A percentile compares a stretch with the other conserved stretches of the same genome.
Conservation (phyloP, 2,888 invertebrate genomes). For the Dione juno region DNA sequence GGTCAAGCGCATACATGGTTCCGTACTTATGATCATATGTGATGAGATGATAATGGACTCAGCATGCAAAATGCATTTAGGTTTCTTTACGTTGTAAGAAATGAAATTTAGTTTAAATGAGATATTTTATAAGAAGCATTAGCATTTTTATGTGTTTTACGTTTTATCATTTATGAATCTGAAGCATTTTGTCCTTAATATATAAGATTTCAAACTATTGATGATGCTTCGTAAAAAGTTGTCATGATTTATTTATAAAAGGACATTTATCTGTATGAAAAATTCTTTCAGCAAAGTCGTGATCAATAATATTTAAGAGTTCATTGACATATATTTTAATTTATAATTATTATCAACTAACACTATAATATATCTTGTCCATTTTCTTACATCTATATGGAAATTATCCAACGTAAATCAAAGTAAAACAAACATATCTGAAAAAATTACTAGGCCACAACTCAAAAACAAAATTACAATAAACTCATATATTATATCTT, state of each 20-base stretch:
- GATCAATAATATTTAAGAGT: too few relatives aligned
- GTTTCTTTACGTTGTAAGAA: constrained; percentile 31
- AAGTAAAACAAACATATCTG: neutral
- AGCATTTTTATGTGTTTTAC: neutral
- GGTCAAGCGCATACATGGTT: constrained; percentile 34
- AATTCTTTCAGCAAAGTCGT: too few relatives aligned
- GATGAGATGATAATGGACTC: constrained; percentile 65
- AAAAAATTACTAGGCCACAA: constrained; percentile 5
- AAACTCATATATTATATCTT: constrained; percentile 21
- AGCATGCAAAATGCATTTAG: constrained; percentile 69
- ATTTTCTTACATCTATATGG: neutral
- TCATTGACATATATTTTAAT: too few relatives aligned
- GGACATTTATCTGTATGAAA: too few relatives aligned
- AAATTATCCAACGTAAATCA: neutral
- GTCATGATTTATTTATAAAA: too few relatives aligned
- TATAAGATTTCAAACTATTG: neutral
- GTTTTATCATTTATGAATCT: neutral
- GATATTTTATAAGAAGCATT: neutral
- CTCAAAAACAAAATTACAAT: constrained; percentile 24
- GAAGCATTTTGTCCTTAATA: neutral
- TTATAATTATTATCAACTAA: too few relatives aligned
- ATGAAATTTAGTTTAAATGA: constrained; percentile 2
- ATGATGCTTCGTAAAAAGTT: neutral
- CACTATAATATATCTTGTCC: neutral
- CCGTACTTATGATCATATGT: constrained; percentile 42